These are phyloP conservation scores for Drosophila nr. perissopoda DNA, from an alignment of 2,888 invertebrate species.

Conservation along the genomic window DNA sequence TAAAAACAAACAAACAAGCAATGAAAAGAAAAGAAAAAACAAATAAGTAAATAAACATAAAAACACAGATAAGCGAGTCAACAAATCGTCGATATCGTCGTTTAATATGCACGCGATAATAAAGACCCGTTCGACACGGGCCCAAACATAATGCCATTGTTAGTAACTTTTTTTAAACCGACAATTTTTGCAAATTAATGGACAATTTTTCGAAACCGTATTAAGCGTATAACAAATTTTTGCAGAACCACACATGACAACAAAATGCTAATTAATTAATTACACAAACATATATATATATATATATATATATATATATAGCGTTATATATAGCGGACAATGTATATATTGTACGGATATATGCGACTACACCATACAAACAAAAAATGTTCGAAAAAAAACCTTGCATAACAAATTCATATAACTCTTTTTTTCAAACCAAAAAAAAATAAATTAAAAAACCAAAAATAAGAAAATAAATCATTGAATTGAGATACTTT, in stretches of 20 bases:
- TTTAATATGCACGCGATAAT: constrained; percentile 71
- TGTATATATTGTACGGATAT: constrained; percentile 45
- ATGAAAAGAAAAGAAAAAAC: constrained; percentile 1
- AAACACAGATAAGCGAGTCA: constrained; percentile 48
- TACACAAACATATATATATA: constrained; percentile 39
- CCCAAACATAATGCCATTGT: constrained; percentile 61
- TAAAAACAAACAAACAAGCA: not conserved
- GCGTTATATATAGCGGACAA: constrained; percentile 45
- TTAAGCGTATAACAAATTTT: constrained; percentile 49
- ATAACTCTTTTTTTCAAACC: constrained; percentile 75
- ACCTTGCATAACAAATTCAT: constrained; percentile 85
- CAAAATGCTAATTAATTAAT: constrained; percentile 70
- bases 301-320: constrained; percentile 29
- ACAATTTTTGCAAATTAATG: constrained; percentile 62
- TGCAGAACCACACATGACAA: constrained; percentile 53
- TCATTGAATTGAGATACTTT: constrained; percentile 49
- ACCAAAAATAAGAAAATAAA: constrained; percentile 35
- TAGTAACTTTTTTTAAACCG: constrained; percentile 57
- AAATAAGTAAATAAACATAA: constrained; percentile 3
- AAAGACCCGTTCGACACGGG: constrained; percentile 30
- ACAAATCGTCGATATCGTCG: constrained; percentile 53
- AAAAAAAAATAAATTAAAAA: constrained; percentile 53
- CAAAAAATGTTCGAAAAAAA: constrained; percentile 76
- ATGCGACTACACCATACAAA: constrained; percentile 63
- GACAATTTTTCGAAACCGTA: constrained; percentile 51